These are phyloP conservation scores for Dipus sagitta DNA, from an alignment of 2,797 vertebrate species.

Conservation along the genomic window DNA sequence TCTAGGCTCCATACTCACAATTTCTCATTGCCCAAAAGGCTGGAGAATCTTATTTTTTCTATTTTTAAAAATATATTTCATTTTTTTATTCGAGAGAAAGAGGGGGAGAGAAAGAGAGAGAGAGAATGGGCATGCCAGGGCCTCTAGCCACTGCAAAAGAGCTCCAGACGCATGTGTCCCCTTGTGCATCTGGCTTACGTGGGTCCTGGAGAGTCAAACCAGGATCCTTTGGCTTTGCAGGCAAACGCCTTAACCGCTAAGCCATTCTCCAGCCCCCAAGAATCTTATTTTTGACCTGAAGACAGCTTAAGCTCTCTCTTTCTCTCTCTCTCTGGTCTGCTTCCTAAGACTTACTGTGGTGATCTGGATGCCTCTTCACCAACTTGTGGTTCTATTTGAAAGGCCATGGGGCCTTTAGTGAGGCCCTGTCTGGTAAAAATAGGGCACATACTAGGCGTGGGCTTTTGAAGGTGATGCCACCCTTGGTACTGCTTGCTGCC, in stretches of 20 bases:
- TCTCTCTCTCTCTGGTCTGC: neutral
- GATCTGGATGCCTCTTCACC: neutral
- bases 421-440: neutral
- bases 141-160: too few species aligned
- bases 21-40: neutral
- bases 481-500: neutral
- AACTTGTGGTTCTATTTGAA: neutral
- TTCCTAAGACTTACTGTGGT: neutral
- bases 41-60: neutral
- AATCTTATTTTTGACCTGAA: neutral
- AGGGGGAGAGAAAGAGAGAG: too few species aligned
- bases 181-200: too few species aligned
- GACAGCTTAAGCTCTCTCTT: neutral
- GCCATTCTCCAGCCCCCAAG: neutral
- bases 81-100: too few species aligned
- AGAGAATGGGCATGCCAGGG: too few species aligned
- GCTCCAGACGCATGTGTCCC: too few species aligned
- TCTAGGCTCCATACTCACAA: constrained; percentile 6
- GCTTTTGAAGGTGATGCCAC: neutral
- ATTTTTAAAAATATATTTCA: too few species aligned
- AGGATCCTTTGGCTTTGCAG: too few species aligned
- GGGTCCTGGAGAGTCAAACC: too few species aligned
- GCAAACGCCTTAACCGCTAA: too few species aligned
- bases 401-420: neutral
- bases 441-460: too few species aligned